Evolutionary conservation across 2,113 vertebrate genomes (phyloP).

Genomic region (Vimba vimba): DNA sequence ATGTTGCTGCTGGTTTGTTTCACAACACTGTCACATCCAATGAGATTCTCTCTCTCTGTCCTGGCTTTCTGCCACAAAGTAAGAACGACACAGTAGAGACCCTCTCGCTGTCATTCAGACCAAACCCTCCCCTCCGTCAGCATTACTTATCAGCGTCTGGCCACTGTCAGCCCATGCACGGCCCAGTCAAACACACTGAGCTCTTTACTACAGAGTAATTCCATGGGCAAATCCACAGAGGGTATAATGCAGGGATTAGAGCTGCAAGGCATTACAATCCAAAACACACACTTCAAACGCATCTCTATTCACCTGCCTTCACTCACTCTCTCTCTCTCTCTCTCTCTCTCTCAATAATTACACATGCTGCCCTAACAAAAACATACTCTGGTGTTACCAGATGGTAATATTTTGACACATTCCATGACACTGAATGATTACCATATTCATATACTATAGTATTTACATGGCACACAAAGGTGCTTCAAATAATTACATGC

Average conservation of each 20-base stretch:
- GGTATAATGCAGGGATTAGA: slow-evolving; percentile 47
- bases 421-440: not conserved
- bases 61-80: slow-evolving; percentile 15
- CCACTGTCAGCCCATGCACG: not conserved
- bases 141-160: slow-evolving; percentile 6
- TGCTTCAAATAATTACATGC: not conserved
- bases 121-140: slow-evolving; percentile 15
- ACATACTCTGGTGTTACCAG: not conserved
- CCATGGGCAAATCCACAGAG: slow-evolving; percentile 42
- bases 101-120: not conserved
- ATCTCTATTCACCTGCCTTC: slow-evolving; percentile 10
- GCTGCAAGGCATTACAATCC: slow-evolving; percentile 18
- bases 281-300: not conserved
- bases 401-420: not conserved
- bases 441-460: not conserved
- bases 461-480: not conserved
- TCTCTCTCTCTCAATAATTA: not conserved
- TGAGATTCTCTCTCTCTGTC: slow-evolving; percentile 7
- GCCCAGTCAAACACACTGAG: not conserved
- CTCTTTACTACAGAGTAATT: slow-evolving; percentile 33
- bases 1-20: slow-evolving; percentile 34
- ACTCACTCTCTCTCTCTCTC: not conserved
- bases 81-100: not conserved
- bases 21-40: slow-evolving; percentile 39
- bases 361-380: not conserved